A percentile compares a stretch with the other conserved stretches of the same genome.
Evolutionary conservation across 1,140 invertebrate species (phyloP).

Genomic region (Neomicropteryx cornuta): DNA sequence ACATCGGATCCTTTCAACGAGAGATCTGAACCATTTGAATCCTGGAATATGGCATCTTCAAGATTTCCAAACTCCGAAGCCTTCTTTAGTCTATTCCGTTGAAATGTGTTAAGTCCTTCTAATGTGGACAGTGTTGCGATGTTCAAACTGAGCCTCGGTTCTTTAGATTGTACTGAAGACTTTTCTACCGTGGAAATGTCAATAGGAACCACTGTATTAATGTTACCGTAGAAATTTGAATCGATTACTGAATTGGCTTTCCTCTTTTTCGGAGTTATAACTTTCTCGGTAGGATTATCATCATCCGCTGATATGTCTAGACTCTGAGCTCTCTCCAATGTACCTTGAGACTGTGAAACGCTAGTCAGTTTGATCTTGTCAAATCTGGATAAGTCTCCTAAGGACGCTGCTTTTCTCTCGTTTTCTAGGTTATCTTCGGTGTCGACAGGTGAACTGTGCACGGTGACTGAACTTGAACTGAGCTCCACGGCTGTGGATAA

Average conservation of each 20-base stretch:
- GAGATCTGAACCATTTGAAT: conserved; percentile 31
- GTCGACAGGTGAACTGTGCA: conserved; percentile 54
- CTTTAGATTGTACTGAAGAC: conserved; percentile 41
- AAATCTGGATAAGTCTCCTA: conserved; percentile 68
- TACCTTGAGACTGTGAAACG: conserved; percentile 34
- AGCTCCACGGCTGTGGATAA: conserved; percentile 49
- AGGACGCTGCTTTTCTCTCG: conserved; percentile 65
- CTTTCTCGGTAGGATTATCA: conserved; percentile 36
- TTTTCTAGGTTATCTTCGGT: conserved; percentile 43
- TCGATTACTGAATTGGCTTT: conserved; percentile 46
- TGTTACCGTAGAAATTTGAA: conserved; percentile 33
- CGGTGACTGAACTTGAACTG: conserved; percentile 61
- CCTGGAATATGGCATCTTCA: conserved; percentile 57
- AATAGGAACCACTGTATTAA: conserved; percentile 23
- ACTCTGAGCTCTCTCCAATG: conserved; percentile 69
- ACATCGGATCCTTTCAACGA: too few relatives aligned
- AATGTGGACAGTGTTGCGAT: conserved; percentile 43
- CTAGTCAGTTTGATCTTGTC: conserved; percentile 43
- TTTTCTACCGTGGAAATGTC: conserved; percentile 30
- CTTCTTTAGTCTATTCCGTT: conserved; percentile 55
- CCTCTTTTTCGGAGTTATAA: conserved; percentile 52
- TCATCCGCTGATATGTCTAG: conserved; percentile 61
- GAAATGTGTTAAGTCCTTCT: conserved; percentile 53
- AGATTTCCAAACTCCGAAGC: conserved; percentile 65
- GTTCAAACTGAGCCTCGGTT: conserved; percentile 47